A percentile compares a stretch with the other conserved stretches of the same genome.
phyloP scores from a whole-genome alignment of 2,797 vertebrate genomes.

The Kryptopterus vitreolus region DNA sequence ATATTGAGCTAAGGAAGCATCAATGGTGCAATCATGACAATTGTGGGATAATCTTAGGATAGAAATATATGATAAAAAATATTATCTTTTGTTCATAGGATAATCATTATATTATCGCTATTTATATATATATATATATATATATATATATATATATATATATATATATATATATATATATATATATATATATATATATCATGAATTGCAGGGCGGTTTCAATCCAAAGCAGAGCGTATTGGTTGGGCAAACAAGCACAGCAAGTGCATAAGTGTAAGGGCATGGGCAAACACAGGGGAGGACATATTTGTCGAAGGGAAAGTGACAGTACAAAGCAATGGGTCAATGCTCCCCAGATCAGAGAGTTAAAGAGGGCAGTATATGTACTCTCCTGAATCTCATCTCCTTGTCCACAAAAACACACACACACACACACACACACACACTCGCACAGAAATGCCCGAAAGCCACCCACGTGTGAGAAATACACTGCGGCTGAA shows the following conservation, averaged over 20 bases:
- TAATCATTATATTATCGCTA: not conserved
- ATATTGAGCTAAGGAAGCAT: not conserved
- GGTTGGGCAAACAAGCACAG: conserved; percentile 51
- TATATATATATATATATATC: no score
- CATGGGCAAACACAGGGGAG: conserved; percentile 71
- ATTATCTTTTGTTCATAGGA: not conserved
- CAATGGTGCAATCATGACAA: not conserved
- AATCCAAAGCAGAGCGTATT: conserved; percentile 27
- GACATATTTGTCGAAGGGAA: conserved; percentile 76
- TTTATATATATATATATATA: no score
- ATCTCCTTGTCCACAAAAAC: conserved; percentile 44
- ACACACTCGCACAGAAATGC: conserved; percentile 9
- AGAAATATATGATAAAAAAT: not conserved
- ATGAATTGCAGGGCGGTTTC: conserved; percentile 2
- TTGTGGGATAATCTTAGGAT: not conserved
- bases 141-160: no score
- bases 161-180: no score
- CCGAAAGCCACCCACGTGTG: not conserved
- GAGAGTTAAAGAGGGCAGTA: conserved; percentile 59
- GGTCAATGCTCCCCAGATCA: conserved; percentile 79
- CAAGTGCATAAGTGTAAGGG: conserved; percentile 53
- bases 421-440: not conserved
- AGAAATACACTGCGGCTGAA: not conserved
- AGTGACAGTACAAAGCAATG: conserved; percentile 70
- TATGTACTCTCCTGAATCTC: conserved; percentile 61